Evolutionary conservation across 2,797 vertebrate genomes (phyloP).

Genomic region (Hozukius guyotensis): DNA sequence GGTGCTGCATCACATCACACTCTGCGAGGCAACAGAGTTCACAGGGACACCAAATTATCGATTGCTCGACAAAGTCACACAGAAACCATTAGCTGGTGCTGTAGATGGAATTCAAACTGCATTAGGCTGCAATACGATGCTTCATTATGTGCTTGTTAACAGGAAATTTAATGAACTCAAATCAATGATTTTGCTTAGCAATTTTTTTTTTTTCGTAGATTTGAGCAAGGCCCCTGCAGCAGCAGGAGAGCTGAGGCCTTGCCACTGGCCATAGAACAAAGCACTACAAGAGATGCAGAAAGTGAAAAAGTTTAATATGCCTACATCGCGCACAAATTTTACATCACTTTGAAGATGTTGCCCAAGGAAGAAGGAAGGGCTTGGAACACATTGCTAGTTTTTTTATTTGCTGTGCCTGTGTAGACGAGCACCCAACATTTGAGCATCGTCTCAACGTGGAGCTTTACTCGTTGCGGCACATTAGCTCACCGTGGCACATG

Average conservation of each 20-base stretch:
- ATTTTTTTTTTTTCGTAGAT: slow-evolving; percentile 2
- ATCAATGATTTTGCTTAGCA: slow-evolving; percentile 53
- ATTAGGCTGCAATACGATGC: slow-evolving; percentile 51
- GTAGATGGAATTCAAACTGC: slow-evolving; percentile 47
- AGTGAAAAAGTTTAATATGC: slow-evolving; percentile 52
- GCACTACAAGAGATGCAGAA: slow-evolving; percentile 37
- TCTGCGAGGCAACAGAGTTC: slow-evolving; percentile 57
- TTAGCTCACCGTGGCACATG: slow-evolving; percentile 7
- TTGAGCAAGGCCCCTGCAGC: slow-evolving; percentile 20
- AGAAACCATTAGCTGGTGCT: slow-evolving; percentile 56
- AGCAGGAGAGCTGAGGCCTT: slow-evolving; percentile 29
- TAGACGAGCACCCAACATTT: not conserved
- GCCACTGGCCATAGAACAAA: slow-evolving; percentile 61
- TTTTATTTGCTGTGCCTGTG: slow-evolving; percentile 1
- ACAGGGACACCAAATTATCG: slow-evolving; percentile 72
- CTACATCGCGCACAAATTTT: slow-evolving; percentile 47
- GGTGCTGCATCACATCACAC: slow-evolving; percentile 40
- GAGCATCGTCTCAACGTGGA: slow-evolving; percentile 7
- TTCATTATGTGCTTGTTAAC: slow-evolving; percentile 64
- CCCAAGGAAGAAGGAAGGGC: slow-evolving; percentile 52
- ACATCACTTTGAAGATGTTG: slow-evolving; percentile 66
- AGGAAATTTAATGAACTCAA: slow-evolving; percentile 62
- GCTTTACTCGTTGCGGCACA: not conserved
- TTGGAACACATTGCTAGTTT: slow-evolving; percentile 27
- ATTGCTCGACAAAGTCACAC: slow-evolving; percentile 65